Base-by-base conservation (phyloP, 2,797 vertebrate genomes). In the Sebastes oblongus region DNA sequence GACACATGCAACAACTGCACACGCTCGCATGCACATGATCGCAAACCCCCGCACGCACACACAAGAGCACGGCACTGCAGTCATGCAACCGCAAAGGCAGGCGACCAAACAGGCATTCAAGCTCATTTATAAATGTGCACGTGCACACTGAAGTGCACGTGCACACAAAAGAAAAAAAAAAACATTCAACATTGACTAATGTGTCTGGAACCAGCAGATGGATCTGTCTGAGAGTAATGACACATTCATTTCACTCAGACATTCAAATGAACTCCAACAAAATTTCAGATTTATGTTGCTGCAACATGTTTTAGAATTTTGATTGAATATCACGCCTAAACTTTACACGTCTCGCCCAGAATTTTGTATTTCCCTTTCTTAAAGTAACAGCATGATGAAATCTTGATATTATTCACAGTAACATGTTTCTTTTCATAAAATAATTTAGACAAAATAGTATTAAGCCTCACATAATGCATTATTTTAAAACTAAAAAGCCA, bases 221-320 rank as follows among this genome's bases (percentile, higher is more conserved):
- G 87, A 90, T 89, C 81, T 32, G 84, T 85, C 81, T 89, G 85
- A 84, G 76, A 83, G 60, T 86, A 88, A 90, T 80, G 85, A 85
- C 55, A 82, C 56, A 76, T 83, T 89, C 7, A 85, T 83, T 86
- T 88, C 54, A 27, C 76, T 52, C 34, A 86, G 67, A 85, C 72
- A 55, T 86, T 75, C 58, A 82, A 84, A 89, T 87, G 75, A 88
- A 85, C 59, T 62, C 34, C 25, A 39, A 6, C 66, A 62, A 60
- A 59, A 85, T 72, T 61, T 75, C 54, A 22, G 67, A 82, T 86
- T 72, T 30, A 85, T 86, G 69, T 59, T 64, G 46, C 68, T 29
- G 66, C 27, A 16, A 46, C 68, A 36, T 14, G 22, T 65, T 74
- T 69, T 25, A 62, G 10, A 74, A 54, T 80, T 75, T 58, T 25